Evolutionary conservation across 2,888 invertebrate genomes (phyloP), one percentile per base, ranked within the genome.

Genomic region (Rugalucina vietnamica): DNA sequence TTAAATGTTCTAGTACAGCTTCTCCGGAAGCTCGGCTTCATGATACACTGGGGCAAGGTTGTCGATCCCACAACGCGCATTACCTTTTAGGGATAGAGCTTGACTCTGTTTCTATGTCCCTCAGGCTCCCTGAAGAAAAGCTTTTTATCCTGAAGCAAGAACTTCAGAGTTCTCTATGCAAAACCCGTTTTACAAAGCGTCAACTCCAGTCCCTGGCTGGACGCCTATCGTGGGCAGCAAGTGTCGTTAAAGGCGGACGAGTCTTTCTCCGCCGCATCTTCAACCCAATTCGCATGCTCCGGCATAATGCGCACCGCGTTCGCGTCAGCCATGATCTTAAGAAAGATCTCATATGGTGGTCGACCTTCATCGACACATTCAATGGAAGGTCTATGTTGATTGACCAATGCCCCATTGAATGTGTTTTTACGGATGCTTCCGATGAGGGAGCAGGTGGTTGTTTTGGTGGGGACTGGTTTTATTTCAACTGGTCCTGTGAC

Each of bases 321-420:
- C 24, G 54, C 34, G n/a, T 76, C 3, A 49, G 21, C 4, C 12
- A 24, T 18, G 60, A 14, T 1, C 37, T 77, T 10, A 8, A 29
- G 32, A 60, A 43, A 37, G 81, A 81, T 57, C 73, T 82, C 43
- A 43, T 49, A 50, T 82, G 77, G 82, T 82, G 82, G 82, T 71
- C 70, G 4, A 70, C 49, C 14, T 77, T 77, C 69, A 60, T 77
- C 29, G 60, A 70, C 21, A 49, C 69, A 14, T 77, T 82, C 27
- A 82, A 77, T 76, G 81, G 76, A 27, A 29, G 50, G 39, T 77
- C 77, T 18, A 34, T 76, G 10, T 32, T 81, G 18, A 71, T 81
- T 21, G 50, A 81, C 32, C 70, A 77, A 21, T 27, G 18, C 72
- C 76, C 76, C 36, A 70, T 75, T 27, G 65, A 74, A 27, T 49